Evolutionary conservation across 1,140 invertebrate species (phyloP).

Genomic region (Branchinecta lynchi): DNA sequence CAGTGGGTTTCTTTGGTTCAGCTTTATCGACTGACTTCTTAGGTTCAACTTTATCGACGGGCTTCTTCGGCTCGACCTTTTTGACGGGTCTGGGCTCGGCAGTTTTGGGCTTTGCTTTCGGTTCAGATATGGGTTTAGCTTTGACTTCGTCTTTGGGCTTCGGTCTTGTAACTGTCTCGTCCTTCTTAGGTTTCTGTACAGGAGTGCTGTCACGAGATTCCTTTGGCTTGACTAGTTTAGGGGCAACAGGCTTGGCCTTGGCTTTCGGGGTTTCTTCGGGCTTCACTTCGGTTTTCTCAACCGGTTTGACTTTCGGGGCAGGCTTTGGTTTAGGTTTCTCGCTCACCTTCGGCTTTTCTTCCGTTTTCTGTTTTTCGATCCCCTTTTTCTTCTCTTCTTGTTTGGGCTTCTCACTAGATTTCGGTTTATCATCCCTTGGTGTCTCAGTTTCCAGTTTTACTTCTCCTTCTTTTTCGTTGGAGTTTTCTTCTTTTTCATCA

Average conservation of each 20-base stretch:
- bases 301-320: constrained; percentile 13
- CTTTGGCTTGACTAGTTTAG: constrained; percentile 25
- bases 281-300: constrained; percentile 14
- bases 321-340: constrained; percentile 30
- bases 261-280: background rate
- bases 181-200: constrained; percentile 13
- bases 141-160: constrained; percentile 15
- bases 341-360: constrained; percentile 37
- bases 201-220: constrained; percentile 22
- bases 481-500: too few relatives aligned
- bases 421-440: background rate
- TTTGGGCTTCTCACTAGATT: constrained; percentile 15
- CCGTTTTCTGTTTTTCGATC: constrained; percentile 30
- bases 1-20: constrained; percentile 20
- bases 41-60: background rate
- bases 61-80: constrained; percentile 16
- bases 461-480: too few relatives aligned
- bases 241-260: constrained; percentile 12
- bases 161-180: background rate
- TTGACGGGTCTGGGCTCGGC: background rate
- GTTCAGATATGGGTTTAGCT: constrained; percentile 17
- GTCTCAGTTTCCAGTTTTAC: too few relatives aligned
- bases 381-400: constrained; percentile 20
- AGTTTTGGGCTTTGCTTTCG: constrained; percentile 17
- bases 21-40: constrained; percentile 13